phyloP scores from a whole-genome alignment of 1,140 invertebrate species.

The Pteromalus puparum region DNA sequence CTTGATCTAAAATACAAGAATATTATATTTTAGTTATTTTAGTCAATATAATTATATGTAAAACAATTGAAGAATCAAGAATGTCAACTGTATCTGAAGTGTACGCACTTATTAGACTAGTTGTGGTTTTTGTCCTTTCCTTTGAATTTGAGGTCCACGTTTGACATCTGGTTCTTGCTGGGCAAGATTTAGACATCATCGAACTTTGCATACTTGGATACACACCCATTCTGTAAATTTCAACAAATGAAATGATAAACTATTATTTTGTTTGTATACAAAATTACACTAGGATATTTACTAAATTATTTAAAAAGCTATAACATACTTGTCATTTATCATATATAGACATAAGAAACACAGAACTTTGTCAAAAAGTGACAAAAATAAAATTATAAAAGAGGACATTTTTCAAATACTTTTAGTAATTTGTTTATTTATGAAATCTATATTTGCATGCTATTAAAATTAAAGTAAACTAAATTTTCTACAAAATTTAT shows the following conservation, averaged over 20 bases:
- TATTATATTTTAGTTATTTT: neutral
- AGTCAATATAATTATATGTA: neutral
- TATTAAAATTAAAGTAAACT: slow-evolving; percentile 24
- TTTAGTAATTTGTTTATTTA: slow-evolving; percentile 36
- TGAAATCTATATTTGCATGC: slow-evolving; percentile 42
- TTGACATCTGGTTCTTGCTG: slow-evolving; percentile 69
- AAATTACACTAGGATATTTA: neutral
- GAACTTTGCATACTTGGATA: slow-evolving; percentile 51
- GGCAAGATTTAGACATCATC: slow-evolving; percentile 56
- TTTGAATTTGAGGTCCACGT: slow-evolving; percentile 70
- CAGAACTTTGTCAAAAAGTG: neutral
- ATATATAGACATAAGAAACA: neutral
- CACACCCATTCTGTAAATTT: slow-evolving; percentile 62
- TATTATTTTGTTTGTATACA: neutral
- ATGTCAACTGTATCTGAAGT: slow-evolving; percentile 28
- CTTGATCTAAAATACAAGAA: slow-evolving; percentile 63
- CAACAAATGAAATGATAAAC: slow-evolving; percentile 10
- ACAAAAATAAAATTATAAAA: slow-evolving; percentile 22
- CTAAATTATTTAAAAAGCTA: slow-evolving; percentile 16
- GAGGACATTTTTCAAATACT: slow-evolving; percentile 3
- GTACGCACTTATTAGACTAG: slow-evolving; percentile 64
- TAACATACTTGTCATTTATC: slow-evolving; percentile 42
- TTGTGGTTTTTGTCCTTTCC: slow-evolving; percentile 67
- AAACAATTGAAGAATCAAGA: slow-evolving; percentile 20
- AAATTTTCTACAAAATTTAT: slow-evolving; percentile 49